Evolutionary conservation across 2,113 vertebrate species (phyloP).

Genomic region (Gasterosteus nipponicus): DNA sequence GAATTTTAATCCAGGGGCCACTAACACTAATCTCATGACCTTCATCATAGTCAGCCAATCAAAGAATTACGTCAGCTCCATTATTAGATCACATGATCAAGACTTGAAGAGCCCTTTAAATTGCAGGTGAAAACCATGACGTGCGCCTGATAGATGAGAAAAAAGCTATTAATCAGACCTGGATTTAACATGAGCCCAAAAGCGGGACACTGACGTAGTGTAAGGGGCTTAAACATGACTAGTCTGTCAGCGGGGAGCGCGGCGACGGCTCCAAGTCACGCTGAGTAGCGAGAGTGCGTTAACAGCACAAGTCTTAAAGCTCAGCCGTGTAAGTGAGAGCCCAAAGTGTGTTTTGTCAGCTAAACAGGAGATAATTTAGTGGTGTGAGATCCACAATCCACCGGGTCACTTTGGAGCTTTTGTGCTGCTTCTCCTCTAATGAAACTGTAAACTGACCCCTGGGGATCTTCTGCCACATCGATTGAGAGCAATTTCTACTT

Average conservation of each 20-base stretch:
- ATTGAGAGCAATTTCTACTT: slow-evolving; percentile 66
- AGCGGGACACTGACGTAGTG: background rate
- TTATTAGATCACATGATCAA: background rate
- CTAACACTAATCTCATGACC: background rate
- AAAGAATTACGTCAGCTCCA: background rate
- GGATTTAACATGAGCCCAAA: background rate
- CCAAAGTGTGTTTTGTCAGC: slow-evolving; percentile 48
- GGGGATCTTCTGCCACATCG: slow-evolving; percentile 43
- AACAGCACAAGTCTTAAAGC: slow-evolving; percentile 7
- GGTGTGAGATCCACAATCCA: slow-evolving; percentile 48
- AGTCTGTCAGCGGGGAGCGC: background rate
- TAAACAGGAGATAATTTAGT: slow-evolving; percentile 42
- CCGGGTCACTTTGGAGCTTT: slow-evolving; percentile 22
- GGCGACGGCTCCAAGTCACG: background rate
- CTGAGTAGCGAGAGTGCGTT: background rate
- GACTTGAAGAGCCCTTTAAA: background rate
- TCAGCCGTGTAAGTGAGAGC: slow-evolving; percentile 1
- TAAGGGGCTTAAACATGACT: background rate
- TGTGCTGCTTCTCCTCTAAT: slow-evolving; percentile 59
- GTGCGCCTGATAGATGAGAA: background rate
- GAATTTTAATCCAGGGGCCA: background rate
- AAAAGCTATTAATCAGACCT: background rate
- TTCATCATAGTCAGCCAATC: background rate
- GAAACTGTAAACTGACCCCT: slow-evolving; percentile 61
- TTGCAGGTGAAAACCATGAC: background rate